Percentiles rank a stretch among this genome's conserved stretches.
These are phyloP conservation scores for Gallinago solitaria DNA, from an alignment of 2,797 vertebrate species.

Conservation along the genomic window DNA sequence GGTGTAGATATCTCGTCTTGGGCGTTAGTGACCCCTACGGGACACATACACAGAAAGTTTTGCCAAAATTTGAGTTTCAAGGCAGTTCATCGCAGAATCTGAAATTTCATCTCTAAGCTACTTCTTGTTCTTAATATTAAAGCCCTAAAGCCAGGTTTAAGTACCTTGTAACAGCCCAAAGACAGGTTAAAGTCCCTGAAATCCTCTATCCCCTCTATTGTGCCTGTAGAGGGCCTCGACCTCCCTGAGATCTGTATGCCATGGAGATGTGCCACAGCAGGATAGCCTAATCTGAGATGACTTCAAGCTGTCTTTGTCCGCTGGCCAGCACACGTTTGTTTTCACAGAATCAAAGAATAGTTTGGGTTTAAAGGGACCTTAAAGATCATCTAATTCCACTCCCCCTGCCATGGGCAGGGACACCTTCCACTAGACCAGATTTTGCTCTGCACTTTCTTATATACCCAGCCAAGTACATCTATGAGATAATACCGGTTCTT, in stretches of 20 bases:
- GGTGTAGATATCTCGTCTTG: neutral
- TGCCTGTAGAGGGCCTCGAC: fast-evolving
- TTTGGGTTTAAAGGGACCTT: neutral
- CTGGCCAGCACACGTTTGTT: neutral
- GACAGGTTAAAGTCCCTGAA: neutral
- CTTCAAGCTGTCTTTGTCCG: neutral
- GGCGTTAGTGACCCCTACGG: neutral
- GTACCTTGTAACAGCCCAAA: neutral
- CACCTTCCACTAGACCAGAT: neutral
- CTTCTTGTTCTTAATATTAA: neutral
- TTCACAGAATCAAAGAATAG: neutral
- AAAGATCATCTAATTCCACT: neutral
- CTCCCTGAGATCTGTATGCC: neutral
- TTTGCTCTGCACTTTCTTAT: neutral
- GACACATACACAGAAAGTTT: neutral
- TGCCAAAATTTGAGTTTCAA: neutral
- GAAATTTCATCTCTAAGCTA: neutral
- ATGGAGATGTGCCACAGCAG: neutral
- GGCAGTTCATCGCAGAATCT: neutral
- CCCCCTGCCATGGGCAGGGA: neutral
- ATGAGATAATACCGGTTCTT: neutral
- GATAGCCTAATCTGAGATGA: neutral
- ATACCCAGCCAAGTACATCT: neutral
- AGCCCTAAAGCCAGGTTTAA: neutral
- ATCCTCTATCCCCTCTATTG: neutral